Conservation (phyloP, 2,797 vertebrate species). For the Pterois miles region DNA sequence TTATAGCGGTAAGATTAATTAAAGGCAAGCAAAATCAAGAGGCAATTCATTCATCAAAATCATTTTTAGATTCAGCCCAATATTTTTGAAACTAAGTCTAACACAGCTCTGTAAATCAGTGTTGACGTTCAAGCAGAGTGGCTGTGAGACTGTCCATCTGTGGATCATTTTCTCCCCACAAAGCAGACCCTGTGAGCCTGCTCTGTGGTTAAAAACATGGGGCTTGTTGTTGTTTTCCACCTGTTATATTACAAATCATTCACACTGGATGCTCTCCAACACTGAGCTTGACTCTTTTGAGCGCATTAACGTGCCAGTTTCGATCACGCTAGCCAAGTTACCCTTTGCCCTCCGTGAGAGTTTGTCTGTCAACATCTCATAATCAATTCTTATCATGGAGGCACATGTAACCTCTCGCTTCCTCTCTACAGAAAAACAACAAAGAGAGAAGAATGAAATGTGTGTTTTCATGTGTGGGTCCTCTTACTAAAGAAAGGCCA, state of each 20-base stretch:
- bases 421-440: background rate
- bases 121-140: background rate
- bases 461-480: background rate
- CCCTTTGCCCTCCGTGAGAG: conserved; percentile 2
- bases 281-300: background rate
- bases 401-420: conserved; percentile 22
- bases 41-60: background rate
- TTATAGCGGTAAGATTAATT: background rate
- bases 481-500: background rate
- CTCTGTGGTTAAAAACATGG: background rate
- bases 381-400: conserved; percentile 30
- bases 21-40: background rate
- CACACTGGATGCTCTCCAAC: background rate
- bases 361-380: background rate
- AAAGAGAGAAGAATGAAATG: background rate
- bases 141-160: background rate
- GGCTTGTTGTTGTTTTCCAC: conserved; percentile 16
- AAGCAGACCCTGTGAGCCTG: background rate
- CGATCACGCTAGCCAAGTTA: background rate
- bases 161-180: background rate
- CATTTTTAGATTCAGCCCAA: background rate
- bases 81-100: background rate
- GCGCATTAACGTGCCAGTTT: background rate
- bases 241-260: conserved; percentile 29
- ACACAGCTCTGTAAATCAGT: background rate